Evolutionary conservation across 2,797 vertebrate species (phyloP).

Genomic region (Apodemus agrarius): DNA sequence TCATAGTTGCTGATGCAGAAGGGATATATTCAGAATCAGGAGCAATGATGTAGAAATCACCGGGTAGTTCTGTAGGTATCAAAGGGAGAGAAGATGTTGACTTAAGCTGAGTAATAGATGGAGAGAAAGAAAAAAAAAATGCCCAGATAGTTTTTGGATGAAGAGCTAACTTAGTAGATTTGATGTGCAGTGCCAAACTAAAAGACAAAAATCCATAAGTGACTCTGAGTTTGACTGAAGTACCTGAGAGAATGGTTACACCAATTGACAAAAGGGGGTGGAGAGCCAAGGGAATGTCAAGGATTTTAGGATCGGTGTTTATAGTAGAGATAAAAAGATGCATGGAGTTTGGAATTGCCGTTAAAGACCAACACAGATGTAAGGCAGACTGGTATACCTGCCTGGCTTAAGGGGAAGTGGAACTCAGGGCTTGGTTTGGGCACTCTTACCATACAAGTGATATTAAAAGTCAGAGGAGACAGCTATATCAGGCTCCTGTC

Average conservation of each 20-base stretch:
- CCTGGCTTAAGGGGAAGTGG: background rate
- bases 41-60: background rate
- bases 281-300: background rate
- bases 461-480: background rate
- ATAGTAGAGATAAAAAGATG: background rate
- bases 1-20: background rate
- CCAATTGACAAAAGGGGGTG: background rate
- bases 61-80: background rate
- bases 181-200: background rate
- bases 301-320: background rate
- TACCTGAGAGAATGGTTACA: background rate
- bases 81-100: background rate
- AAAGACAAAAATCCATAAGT: background rate
- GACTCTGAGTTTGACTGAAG: background rate
- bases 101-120: background rate
- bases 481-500: no score
- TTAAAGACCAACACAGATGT: background rate
- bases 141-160: background rate
- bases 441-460: background rate
- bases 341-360: background rate
- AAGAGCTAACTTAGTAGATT: background rate
- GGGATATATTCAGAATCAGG: background rate
- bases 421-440: background rate
- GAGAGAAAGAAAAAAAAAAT: background rate
- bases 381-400: background rate